Conservation (phyloP, 2,113 vertebrate genomes). For the Leucopsar rothschildi region DNA sequence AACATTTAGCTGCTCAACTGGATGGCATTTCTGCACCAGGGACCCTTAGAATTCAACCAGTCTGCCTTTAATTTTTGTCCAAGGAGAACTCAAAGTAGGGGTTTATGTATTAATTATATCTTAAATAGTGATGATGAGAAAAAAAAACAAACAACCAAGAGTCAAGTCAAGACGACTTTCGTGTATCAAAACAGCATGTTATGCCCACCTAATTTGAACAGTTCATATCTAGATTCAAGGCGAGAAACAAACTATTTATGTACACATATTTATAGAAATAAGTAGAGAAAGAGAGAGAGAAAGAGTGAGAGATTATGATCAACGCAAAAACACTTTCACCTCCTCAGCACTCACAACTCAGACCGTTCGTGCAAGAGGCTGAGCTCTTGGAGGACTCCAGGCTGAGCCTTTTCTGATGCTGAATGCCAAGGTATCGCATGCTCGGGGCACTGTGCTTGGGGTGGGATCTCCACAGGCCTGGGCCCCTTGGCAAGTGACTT, state of each 20-base stretch:
- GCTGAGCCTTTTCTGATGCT: constrained; percentile 43
- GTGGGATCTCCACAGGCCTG: constrained; percentile 26
- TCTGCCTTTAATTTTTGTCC: constrained; percentile 82
- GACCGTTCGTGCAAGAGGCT: constrained; percentile 23
- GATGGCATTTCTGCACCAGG: constrained; percentile 80
- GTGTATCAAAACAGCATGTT: constrained; percentile 76
- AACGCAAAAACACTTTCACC: constrained; percentile 38
- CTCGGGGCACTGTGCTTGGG: constrained; percentile 17
- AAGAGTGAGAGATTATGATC: constrained; percentile 49
- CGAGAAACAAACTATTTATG: constrained; percentile 72
- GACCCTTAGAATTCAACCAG: constrained; percentile 80
- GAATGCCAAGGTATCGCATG: constrained; percentile 47
- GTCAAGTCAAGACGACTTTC: constrained; percentile 61
- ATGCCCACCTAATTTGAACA: constrained; percentile 77
- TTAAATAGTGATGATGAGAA: constrained; percentile 53
- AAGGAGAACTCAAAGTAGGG: constrained; percentile 70
- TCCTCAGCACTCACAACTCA: constrained; percentile 53
- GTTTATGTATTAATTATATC: constrained; percentile 65
- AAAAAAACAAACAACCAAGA: constrained; percentile 54
- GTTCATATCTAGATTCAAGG: constrained; percentile 64
- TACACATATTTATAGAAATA: constrained; percentile 60
- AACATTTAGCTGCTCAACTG: constrained; percentile 81
- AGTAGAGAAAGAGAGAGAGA: constrained; percentile 42
- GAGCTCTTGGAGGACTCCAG: constrained; percentile 42
- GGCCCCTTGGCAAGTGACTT: background rate